Base-by-base conservation (phyloP, 2,888 invertebrate species). In the Strigamia transsilvanica region DNA sequence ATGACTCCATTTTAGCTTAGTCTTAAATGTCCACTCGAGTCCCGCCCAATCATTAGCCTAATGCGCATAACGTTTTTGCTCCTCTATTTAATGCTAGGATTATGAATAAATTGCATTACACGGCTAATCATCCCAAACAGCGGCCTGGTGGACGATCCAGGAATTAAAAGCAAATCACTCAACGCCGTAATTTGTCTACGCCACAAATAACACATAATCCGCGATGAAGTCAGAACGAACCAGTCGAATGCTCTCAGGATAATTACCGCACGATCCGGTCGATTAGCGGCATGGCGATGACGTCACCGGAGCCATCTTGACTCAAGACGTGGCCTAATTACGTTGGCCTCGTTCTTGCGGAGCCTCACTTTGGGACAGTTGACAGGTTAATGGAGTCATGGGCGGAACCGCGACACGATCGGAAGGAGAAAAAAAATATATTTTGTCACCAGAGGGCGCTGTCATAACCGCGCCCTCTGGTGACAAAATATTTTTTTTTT, bases 331-430 rank as follows among this genome's bases (percentile, higher is more conserved):
- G 23, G 2, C 23, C 23, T 61, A 61, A 61, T 61, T 61, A 61
- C 61, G 23, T 51, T 51, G 15, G 12, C 51, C 61, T 12, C 18
- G 21, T 61, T 61, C 4, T 21, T 1, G 61, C 18, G 61, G 10
- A 1, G 23, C 2, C 61, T 18, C 61, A 6, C 61, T 61, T 61
- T 61, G n/a, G 61, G 61, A 61, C 61, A 61, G 23, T 61, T 61
- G 61, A 61, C 61, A 61, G 23, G 61, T 61, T 61, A 61, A 61
- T 61, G 61, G 61, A 61, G 61, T 61, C 61, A n/a, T 61, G 61
- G 61, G 61, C 61, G 61, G 61, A 61, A 61, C 61, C 61, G 61
- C 21, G 18, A 61, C 61, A 61, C 21, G 61, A 51, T 23, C 61
- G 61, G 61, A 61, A 61, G 61, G 61, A 61, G 61, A n/a, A n/a